Evolutionary conservation across 2,113 vertebrate species (phyloP).

Genomic region (Hiodon alosoides): DNA sequence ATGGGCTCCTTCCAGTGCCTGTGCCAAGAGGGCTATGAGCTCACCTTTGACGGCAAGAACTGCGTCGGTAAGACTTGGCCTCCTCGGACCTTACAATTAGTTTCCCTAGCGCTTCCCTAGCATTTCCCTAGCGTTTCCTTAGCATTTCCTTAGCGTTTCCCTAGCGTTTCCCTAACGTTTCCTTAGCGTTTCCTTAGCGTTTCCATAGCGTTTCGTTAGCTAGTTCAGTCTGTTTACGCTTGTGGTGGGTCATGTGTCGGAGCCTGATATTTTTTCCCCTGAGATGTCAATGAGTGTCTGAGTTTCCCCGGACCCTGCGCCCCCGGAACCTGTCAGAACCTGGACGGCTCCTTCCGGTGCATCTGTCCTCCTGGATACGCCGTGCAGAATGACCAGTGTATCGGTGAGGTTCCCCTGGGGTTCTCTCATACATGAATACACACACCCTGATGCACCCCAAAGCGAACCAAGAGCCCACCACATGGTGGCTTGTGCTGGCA

Average conservation of each 20-base stretch:
- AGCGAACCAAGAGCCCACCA: too few relatives aligned
- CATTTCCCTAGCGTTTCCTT: background rate
- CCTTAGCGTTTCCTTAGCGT: background rate
- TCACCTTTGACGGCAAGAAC: constrained; percentile 72
- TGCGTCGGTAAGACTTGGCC: constrained; percentile 73
- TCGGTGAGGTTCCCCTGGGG: constrained; percentile 61
- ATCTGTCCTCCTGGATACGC: constrained; percentile 86
- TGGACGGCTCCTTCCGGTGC: constrained; percentile 88
- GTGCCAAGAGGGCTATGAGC: constrained; percentile 85
- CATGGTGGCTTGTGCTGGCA: too few relatives aligned
- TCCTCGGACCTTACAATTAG: background rate
- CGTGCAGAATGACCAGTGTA: constrained; percentile 78
- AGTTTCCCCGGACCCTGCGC: constrained; percentile 80
- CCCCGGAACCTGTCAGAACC: constrained; percentile 86
- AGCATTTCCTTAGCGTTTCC: background rate
- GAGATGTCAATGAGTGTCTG: constrained; percentile 90
- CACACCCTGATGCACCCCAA: too few relatives aligned
- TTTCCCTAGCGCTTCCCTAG: background rate
- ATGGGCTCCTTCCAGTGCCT: constrained; percentile 81
- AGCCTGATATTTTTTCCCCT: constrained; percentile 23
- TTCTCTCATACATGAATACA: too few relatives aligned
- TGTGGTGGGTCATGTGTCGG: background rate
- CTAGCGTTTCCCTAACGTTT: background rate
- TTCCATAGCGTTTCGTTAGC: background rate
- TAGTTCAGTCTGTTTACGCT: background rate